Evolutionary conservation across 2,113 vertebrate genomes (phyloP), one percentile per base, ranked within the genome.

Genomic region (Macquaria ambigua): DNA sequence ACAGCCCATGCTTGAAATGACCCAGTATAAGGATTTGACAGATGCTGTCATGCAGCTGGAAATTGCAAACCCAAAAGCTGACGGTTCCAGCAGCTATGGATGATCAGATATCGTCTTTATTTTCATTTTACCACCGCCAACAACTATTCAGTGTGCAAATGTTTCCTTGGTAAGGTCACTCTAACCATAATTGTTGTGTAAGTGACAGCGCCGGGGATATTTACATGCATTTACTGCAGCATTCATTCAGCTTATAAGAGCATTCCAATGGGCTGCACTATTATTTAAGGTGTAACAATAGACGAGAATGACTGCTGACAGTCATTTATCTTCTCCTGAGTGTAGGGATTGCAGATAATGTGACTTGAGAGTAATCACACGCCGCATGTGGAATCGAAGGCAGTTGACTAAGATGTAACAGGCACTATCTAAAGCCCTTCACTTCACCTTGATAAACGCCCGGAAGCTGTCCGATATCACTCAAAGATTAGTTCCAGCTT

Each of bases 401-500:
- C 53, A 2, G 75, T 52, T 83, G 74, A 84, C 25, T 48, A 46
- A 56, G 69, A 75, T 74, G 41, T 72, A 82, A 79, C 23, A 20
- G 58, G 21, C 41, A 62, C n/a, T 41, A 56, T 79, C 84, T 79
- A 84, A 81, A 76, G 75, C 41, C 78, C 77, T 86, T 84, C 53
- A 74, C 23, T 55, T 85, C 79, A 83, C 79, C 87, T 83, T 82
- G 84, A 74, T 76, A 16, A 72, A 50, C 25, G 39, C 56, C 63
- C 77, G 21, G 20, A 89, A 73, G 69, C 62, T 55, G 59, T 70
- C 56, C 34, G 72, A 79, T 82, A 64, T 39, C 71, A 64, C n/a
- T 81, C 63, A 58, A 4, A 62, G 56, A 88, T 81, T 43, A 52
- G 53, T 70, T 46, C 28, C n/a, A 58, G 58, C 8, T 62, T 69